phyloP scores from a whole-genome alignment of 2,797 vertebrate species.

The Gallinago nigripennis region DNA sequence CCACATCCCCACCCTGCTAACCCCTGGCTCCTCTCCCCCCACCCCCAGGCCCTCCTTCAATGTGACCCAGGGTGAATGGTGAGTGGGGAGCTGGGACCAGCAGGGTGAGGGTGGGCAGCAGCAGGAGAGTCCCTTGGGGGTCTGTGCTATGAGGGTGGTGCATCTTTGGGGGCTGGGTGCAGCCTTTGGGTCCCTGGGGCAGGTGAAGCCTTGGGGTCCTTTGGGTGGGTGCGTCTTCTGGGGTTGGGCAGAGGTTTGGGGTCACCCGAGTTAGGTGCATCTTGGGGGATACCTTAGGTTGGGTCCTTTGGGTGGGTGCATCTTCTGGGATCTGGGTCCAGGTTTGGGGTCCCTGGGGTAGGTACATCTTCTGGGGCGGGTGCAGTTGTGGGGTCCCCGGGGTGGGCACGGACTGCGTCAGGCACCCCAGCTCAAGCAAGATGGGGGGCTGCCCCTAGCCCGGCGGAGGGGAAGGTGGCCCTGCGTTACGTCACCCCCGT shows the following conservation, averaged over 20 bases:
- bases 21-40: background rate
- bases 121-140: background rate
- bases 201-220: background rate
- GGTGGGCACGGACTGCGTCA: background rate
- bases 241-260: background rate
- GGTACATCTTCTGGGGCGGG: background rate
- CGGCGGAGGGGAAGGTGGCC: slow-evolving; percentile 86
- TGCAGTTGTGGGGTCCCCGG: background rate
- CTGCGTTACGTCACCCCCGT: slow-evolving; percentile 92
- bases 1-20: background rate
- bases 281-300: background rate
- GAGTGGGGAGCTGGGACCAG: slow-evolving; percentile 4
- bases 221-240: too few relatives aligned
- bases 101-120: background rate
- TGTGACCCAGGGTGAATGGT: slow-evolving; percentile 65
- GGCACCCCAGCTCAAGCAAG: background rate
- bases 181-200: background rate
- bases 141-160: background rate
- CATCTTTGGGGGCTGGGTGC: fast-evolving
- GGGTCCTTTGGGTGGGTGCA: too few relatives aligned
- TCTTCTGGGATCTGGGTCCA: background rate
- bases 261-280: background rate
- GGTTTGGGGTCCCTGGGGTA: background rate
- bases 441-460: slow-evolving; percentile 68
- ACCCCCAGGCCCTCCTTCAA: slow-evolving; percentile 51